Evolutionary conservation across 1,140 invertebrate species (phyloP), one percentile per base, ranked within the genome.

Genomic region (Popillia japonica): DNA sequence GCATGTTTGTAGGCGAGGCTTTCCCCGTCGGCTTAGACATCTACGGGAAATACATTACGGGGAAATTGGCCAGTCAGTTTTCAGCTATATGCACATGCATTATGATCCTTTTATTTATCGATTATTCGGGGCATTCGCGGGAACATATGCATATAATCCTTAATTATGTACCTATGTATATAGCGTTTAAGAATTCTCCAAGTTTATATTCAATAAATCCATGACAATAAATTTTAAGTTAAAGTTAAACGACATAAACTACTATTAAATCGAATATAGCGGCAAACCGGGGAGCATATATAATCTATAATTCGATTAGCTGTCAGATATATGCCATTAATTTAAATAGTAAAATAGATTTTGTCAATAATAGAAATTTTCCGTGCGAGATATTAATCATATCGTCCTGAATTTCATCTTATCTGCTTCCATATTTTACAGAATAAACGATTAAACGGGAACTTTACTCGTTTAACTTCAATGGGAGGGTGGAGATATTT

Each of bases 1-100:
- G 85, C 79, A 87, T 83, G 82, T 82, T 88, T 77, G 87, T 23
- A 22, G 40, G 40, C 9, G 77, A 17, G 17, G 59, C 23, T 61
- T 77, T 61, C 23, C 48, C 77, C 9, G 20, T 48, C 6, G 77
- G 6, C 27, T 78, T 78, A 10, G 68, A 68, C 77, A 78, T 78
- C 77, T 78, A 75, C 6, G 68, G 40, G 40, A 73, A 73, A 73
- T 73, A 40, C 27, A 64, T 22, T 27, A n/a, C 10, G 61, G 61
- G 61, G 61, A 73, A 73, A 40, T 8, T 27, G 23, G 40, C 72
- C 72, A 42, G 3, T 23, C 23, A 14, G n/a, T 3, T 10, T 40
- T 20, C 27, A 40, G n/a, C 10, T 22, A 6, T 64, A 64, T 64
- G 11, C 10, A n/a, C n/a, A n/a, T n/a, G n/a, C n/a, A n/a, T n/a